Percentiles rank a stretch among this genome's conserved stretches.
Evolutionary conservation across 2,113 vertebrate genomes (phyloP).

Genomic region (Aphelocoma coerulescens): DNA sequence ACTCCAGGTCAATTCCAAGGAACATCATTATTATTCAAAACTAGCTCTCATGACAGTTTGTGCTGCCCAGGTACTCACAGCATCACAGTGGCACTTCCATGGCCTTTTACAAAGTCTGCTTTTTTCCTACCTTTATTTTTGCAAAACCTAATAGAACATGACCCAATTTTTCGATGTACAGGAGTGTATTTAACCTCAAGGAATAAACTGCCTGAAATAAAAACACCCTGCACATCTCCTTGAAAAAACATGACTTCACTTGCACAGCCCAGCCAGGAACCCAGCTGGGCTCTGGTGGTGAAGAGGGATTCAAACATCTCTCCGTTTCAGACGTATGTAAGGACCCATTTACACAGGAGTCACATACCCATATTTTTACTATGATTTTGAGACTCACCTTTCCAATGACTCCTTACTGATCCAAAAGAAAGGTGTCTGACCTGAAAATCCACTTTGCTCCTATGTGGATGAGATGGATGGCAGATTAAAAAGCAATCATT

Average conservation of each 20-base stretch:
- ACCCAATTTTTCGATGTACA: background rate
- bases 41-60: background rate
- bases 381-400: background rate
- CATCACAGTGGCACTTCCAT: background rate
- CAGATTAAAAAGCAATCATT: constrained; percentile 13
- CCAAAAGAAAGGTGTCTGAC: background rate
- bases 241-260: background rate
- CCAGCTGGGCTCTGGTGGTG: background rate
- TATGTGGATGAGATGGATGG: background rate
- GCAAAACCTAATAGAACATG: background rate
- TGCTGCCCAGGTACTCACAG: background rate
- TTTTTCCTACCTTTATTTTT: background rate
- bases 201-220: background rate
- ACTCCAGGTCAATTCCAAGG: background rate
- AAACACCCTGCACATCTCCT: background rate
- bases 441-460: constrained; percentile 13
- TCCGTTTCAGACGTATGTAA: background rate
- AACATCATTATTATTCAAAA: background rate
- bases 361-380: background rate
- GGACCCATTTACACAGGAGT: background rate
- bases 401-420: background rate
- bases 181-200: background rate
- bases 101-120: background rate
- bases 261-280: background rate
- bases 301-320: background rate